Conservation (phyloP, 2,888 invertebrate species). For the Zaprionus bogoriensis region DNA sequence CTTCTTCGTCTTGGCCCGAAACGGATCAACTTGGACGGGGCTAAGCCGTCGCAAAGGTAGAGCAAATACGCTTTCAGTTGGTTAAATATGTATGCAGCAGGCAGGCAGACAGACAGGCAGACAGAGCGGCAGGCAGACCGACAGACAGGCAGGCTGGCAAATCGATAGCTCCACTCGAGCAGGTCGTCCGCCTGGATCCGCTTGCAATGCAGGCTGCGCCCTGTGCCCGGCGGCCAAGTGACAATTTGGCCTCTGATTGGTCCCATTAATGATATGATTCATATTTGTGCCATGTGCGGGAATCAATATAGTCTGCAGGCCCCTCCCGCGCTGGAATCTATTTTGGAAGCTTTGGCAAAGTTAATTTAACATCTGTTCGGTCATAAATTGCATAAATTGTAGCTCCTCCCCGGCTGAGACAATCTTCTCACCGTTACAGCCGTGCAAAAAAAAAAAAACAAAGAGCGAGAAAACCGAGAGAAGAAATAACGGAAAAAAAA, state of each 20-base stretch:
- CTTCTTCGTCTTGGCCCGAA: constrained; percentile 10
- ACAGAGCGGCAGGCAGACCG: background rate
- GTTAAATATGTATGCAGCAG: constrained; percentile 22
- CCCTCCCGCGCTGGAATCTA: constrained; percentile 21
- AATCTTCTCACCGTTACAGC: background rate
- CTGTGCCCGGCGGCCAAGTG: constrained; percentile 1
- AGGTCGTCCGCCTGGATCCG: too few relatives aligned
- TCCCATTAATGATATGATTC: constrained; percentile 27
- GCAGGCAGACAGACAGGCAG: background rate
- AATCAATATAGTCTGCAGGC: background rate
- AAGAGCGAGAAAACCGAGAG: background rate
- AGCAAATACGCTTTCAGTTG: constrained; percentile 10
- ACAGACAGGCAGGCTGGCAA: background rate
- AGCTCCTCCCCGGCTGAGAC: constrained; percentile 13
- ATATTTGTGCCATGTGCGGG: constrained; percentile 11
- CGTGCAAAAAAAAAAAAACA: constrained; percentile 30
- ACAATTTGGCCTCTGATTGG: constrained; percentile 26
- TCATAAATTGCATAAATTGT: constrained; percentile 71
- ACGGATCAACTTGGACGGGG: constrained; percentile 20
- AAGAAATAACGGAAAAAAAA: background rate
- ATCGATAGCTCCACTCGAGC: too few relatives aligned
- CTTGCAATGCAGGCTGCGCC: too few relatives aligned
- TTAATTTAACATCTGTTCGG: constrained; percentile 69
- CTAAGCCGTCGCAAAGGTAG: constrained; percentile 5
- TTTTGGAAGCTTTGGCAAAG: constrained; percentile 51